phyloP scores from a whole-genome alignment of 2,888 invertebrate genomes.

The Lycophotia porphyrea region DNA sequence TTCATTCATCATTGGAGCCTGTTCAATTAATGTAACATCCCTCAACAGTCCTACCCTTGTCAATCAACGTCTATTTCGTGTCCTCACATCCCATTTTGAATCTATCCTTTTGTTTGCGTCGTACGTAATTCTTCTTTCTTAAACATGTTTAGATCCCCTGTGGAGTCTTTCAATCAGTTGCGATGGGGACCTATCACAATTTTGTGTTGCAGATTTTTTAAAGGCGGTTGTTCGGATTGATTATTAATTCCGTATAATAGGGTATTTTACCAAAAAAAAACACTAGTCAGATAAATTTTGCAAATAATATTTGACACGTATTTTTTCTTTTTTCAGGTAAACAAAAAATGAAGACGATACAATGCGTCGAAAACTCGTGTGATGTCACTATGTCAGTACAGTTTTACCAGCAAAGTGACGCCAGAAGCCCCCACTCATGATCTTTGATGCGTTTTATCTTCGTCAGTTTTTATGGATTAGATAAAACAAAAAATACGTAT shows the following conservation, averaged over 20 bases:
- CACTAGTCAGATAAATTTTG: too few species aligned
- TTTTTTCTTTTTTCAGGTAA: too few species aligned
- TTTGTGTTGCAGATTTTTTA: neutral
- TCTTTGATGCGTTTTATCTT: too few species aligned
- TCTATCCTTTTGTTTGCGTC: slow-evolving; percentile 52
- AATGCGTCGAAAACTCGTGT: too few species aligned
- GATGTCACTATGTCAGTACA: too few species aligned
- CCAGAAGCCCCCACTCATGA: too few species aligned
- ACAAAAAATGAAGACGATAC: too few species aligned
- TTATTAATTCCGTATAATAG: neutral
- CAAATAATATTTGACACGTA: too few species aligned
- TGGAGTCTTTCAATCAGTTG: slow-evolving; percentile 45
- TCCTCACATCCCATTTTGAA: slow-evolving; percentile 53
- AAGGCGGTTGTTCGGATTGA: neutral
- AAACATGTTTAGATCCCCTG: slow-evolving; percentile 39
- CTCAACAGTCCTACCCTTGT: slow-evolving; percentile 68
- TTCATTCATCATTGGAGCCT: slow-evolving; percentile 68
- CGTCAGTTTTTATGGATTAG: too few species aligned
- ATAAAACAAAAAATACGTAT: too few species aligned
- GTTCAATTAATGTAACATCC: slow-evolving; percentile 68
- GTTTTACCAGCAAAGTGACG: too few species aligned
- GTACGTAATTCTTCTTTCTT: slow-evolving; percentile 49
- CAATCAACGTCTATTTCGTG: slow-evolving; percentile 69
- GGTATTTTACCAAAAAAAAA: too few species aligned
- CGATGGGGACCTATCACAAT: neutral